Evolutionary conservation across 2,113 vertebrate species (phyloP).

Genomic region (Maccullochella peelii): DNA sequence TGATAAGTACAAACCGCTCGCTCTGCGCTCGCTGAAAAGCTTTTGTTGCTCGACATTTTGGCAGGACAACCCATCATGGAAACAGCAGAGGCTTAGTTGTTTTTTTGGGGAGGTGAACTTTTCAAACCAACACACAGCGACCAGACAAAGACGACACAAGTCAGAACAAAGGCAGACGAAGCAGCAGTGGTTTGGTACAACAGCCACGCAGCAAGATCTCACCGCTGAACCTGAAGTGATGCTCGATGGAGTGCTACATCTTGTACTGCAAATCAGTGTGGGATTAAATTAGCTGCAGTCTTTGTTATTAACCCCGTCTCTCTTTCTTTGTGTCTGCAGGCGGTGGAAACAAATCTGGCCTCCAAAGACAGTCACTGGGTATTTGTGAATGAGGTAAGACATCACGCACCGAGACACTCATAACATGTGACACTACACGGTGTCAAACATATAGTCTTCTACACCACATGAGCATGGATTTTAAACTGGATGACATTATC

Average conservation of each 20-base stretch:
- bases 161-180: slow-evolving; percentile 2
- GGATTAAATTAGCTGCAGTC: background rate
- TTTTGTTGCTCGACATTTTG: slow-evolving; percentile 20
- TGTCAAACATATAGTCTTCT: background rate
- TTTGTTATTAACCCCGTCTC: background rate
- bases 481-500: too few species aligned
- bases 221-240: background rate
- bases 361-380: slow-evolving; percentile 99
- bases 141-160: background rate
- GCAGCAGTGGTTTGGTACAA: background rate
- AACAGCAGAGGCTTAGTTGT: background rate
- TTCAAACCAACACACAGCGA: background rate
- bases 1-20: slow-evolving; percentile 28
- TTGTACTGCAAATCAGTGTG: too few species aligned
- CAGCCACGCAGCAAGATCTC: background rate
- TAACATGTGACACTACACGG: background rate
- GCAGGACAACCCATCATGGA: background rate
- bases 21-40: slow-evolving; percentile 1
- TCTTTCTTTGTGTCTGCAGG: slow-evolving; percentile 85
- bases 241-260: background rate
- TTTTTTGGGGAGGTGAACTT: slow-evolving; percentile 30
- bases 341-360: slow-evolving; percentile 97
- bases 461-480: too few species aligned
- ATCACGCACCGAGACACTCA: background rate
- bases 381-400: slow-evolving; percentile 97